phyloP scores from a whole-genome alignment of 2,113 vertebrate genomes.

The Neotoma lepida region DNA sequence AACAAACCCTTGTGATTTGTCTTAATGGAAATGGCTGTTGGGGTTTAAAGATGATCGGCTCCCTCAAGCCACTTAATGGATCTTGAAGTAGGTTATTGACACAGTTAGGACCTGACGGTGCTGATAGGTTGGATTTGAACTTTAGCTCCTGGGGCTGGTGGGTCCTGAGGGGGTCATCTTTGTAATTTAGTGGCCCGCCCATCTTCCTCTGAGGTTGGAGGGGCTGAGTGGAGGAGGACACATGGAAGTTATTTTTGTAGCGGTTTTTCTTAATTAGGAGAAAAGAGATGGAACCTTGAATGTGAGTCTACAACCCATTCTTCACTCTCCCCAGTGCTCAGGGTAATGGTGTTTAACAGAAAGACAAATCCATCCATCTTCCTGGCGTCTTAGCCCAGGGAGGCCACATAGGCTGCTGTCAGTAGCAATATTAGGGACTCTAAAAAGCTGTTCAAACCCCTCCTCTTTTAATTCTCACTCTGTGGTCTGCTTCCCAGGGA shows the following conservation, averaged over 20 bases:
- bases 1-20: not conserved
- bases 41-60: conserved; percentile 49
- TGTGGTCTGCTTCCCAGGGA: conserved; percentile 79
- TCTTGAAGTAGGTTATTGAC: conserved; percentile 45
- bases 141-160: not conserved
- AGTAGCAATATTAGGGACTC: conserved; percentile 85
- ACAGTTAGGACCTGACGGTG: not conserved
- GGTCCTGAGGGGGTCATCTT: not conserved
- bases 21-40: conserved; percentile 43
- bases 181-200: not conserved
- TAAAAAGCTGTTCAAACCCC: conserved; percentile 81
- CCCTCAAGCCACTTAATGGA: conserved; percentile 42
- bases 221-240: not conserved
- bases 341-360: conserved; percentile 78
- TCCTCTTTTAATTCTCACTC: conserved; percentile 70
- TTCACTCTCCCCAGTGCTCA: conserved; percentile 77
- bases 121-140: conserved; percentile 27
- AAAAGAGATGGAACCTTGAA: conserved; percentile 65
- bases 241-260: conserved; percentile 24
- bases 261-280: conserved; percentile 73
- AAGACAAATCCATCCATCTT: conserved; percentile 85
- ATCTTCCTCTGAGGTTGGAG: not conserved
- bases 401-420: conserved; percentile 83
- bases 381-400: conserved; percentile 73
- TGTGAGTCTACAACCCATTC: conserved; percentile 78